phyloP scores from a whole-genome alignment of 1,140 invertebrate species.

The Drosophila grimshawi region DNA sequence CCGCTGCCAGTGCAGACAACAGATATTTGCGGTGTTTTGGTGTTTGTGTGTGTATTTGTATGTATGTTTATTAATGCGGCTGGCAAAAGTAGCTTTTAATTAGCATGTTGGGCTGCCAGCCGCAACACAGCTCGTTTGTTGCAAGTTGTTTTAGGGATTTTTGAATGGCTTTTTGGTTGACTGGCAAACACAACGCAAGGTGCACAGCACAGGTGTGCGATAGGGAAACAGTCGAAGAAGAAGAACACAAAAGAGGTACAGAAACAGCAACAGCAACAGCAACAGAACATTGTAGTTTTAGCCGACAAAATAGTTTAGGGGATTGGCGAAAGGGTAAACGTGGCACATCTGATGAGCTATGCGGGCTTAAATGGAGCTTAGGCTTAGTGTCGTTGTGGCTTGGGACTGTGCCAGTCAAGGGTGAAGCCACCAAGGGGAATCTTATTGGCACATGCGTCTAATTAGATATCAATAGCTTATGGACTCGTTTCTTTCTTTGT shows the following conservation, averaged over 20 bases:
- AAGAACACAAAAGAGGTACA: background rate
- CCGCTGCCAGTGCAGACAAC: constrained; percentile 46
- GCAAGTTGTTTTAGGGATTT: constrained; percentile 59
- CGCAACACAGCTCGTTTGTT: constrained; percentile 33
- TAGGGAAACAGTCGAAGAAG: background rate
- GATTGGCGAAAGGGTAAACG: background rate
- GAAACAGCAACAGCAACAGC: background rate
- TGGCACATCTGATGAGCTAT: constrained; percentile 18
- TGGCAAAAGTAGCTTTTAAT: constrained; percentile 78
- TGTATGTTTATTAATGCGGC: constrained; percentile 78
- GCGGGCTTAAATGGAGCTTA: constrained; percentile 17
- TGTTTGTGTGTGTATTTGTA: constrained; percentile 11
- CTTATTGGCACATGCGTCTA: constrained; percentile 6
- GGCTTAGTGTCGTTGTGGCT: constrained; percentile 20
- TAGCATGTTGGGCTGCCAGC: constrained; percentile 75
- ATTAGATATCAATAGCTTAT: constrained; percentile 26
- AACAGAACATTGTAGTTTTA: constrained; percentile 3
- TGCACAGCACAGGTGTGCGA: constrained; percentile 1
- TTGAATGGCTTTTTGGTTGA: constrained; percentile 69
- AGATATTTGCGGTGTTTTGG: constrained; percentile 67
- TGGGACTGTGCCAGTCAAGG: background rate
- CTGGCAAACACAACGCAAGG: constrained; percentile 18
- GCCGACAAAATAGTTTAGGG: background rate
- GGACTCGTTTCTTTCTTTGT: background rate
- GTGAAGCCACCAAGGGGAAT: background rate